Evolutionary conservation across 2,888 invertebrate genomes (phyloP), one percentile per base, ranked within the genome.

Genomic region (Spodoptera picta): DNA sequence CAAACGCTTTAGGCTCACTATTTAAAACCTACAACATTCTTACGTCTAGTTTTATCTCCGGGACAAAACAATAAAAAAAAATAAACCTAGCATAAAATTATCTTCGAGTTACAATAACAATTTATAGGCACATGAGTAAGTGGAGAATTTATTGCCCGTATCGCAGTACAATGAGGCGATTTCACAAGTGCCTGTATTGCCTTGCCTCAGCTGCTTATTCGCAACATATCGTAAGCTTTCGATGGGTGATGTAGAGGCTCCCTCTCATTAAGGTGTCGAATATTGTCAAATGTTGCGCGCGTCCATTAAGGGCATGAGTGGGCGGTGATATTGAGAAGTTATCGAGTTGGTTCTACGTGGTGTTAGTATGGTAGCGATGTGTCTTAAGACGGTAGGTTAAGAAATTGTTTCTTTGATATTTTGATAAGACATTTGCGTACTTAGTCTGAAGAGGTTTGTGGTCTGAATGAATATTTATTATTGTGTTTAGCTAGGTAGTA

Each of bases 221-320:
- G 79, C 79, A 77, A 79, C 54, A 63, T 61, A 60, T 46, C 31
- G 56, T 54, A 47, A 73, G 58, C 71, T 67, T 67, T 75, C 61
- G 80, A 83, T 76, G 66, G 41, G 23, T 78, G 76, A 75, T 65
- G 78, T 82, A 73, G 43, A 58, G 65, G 70, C 83, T 81, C 87
- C 79, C 89, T 81, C 85, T 92, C 69, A 92, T 93, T 92, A 92
- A 81, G 60, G 81, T 90, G 92, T 92, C 92, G 88, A 88, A 88
- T 88, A 88, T 92, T 91, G 92, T 92, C 90, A 92, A 92, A 90
- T 86, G 86, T 84, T 81, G 77, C 85, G 70, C 63, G 79, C 80
- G 71, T 90, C 91, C 92, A 92, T 93, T 92, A 91, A 87, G 84
- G 82, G 85, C 82, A 84, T 58, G 44, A 75, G 81, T 80, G 82